Evolutionary conservation across 2,797 vertebrate species (phyloP).

Genomic region (Amblyopsis hoosieri): DNA sequence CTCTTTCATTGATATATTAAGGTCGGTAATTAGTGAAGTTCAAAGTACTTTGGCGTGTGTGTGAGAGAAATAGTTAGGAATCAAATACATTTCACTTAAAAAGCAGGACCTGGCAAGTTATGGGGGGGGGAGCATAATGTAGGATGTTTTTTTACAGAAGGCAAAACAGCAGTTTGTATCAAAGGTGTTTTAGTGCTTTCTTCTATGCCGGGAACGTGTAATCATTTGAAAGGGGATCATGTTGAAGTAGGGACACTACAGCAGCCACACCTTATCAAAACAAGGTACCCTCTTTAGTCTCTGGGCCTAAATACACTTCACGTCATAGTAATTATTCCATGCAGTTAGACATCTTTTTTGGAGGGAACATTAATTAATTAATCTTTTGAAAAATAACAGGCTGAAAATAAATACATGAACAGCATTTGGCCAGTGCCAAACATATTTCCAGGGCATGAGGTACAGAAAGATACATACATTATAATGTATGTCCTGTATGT

Average conservation of each 20-base stretch:
- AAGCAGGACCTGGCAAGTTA: conserved; percentile 39
- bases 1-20: conserved; percentile 67
- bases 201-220: conserved; percentile 58
- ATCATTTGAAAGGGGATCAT: conserved; percentile 69
- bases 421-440: conserved; percentile 14
- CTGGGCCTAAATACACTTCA: conserved; percentile 62
- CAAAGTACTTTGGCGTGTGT: conserved; percentile 49
- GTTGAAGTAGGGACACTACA: conserved; percentile 59
- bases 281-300: conserved; percentile 60
- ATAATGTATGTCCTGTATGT: conserved; percentile 32
- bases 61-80: conserved; percentile 39
- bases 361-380: conserved; percentile 20
- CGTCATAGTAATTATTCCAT: conserved; percentile 54
- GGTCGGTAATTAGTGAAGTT: conserved; percentile 65
- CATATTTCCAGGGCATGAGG: conserved; percentile 10
- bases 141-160: conserved; percentile 37
- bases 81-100: conserved; percentile 41
- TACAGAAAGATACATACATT: conserved; percentile 6
- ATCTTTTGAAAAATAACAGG: conserved; percentile 4
- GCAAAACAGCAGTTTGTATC: conserved; percentile 42
- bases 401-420: conserved; percentile 17
- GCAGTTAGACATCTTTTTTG: conserved; percentile 38
- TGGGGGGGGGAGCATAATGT: conserved; percentile 26
- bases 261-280: conserved; percentile 71
- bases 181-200: conserved; percentile 42